Evolutionary conservation across 35 echinoderm and acorn worm species (phyloP).

Genomic region (Diadema setosum): DNA sequence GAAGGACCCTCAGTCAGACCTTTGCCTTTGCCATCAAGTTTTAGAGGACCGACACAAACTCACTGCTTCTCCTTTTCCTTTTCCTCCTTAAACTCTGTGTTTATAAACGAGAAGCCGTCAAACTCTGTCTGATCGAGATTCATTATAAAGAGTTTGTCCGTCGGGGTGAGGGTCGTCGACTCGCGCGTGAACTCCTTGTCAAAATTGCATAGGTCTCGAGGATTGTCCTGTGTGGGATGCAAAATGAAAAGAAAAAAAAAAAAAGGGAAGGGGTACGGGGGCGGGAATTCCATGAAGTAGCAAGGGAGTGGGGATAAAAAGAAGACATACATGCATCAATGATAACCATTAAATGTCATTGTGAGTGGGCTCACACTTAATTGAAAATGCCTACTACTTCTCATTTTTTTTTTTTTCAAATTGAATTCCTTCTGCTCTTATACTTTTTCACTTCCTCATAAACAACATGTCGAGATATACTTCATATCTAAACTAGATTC

Average conservation of each 20-base stretch:
- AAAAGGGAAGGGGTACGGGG: neutral
- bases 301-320: neutral
- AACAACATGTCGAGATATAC: no score
- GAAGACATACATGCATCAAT: neutral
- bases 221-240: conserved; percentile 47
- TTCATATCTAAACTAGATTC: no score
- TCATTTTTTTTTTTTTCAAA: no score
- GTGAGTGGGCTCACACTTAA: no score
- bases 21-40: neutral
- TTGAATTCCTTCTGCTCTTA: no score
- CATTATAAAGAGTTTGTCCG: conserved; percentile 98
- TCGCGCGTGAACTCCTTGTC: conserved; percentile 93
- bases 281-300: neutral
- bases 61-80: no score
- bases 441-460: no score
- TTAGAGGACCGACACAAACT: no score
- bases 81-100: neutral
- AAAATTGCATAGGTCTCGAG: conserved; percentile 84
- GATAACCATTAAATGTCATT: no score
- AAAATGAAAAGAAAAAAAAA: neutral
- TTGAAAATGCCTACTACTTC: no score
- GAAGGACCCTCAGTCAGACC: no score
- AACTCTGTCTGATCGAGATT: conserved; percentile 98
- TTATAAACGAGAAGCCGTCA: conserved; percentile 82
- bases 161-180: conserved; percentile 83